Evolutionary conservation across 2,797 vertebrate genomes (phyloP).

Genomic region (Siniperca obscura): DNA sequence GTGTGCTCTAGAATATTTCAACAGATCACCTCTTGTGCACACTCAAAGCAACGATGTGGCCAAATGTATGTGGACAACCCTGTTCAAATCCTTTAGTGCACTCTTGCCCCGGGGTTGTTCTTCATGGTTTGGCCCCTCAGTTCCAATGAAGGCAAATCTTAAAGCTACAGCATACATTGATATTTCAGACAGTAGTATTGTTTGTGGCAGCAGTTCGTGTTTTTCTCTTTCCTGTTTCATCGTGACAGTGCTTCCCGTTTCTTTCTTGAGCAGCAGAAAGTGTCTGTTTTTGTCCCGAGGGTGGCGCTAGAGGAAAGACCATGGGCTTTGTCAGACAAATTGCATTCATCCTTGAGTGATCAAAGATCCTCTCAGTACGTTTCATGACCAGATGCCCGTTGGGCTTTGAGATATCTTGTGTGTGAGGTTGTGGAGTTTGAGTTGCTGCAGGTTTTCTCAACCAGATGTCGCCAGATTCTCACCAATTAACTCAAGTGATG

Average conservation of each 20-base stretch:
- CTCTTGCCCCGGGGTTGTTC: not conserved
- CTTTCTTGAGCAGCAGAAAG: too few relatives aligned
- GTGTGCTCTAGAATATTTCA: too few relatives aligned
- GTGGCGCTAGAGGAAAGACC: too few relatives aligned
- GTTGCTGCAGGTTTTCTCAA: conserved; percentile 5
- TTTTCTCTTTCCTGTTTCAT: too few relatives aligned
- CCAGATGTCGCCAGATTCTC: conserved; percentile 12
- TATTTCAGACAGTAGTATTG: too few relatives aligned
- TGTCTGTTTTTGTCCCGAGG: not conserved
- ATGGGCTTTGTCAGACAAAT: not conserved
- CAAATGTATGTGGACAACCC: too few relatives aligned
- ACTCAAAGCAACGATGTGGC: too few relatives aligned
- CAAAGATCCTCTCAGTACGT: not conserved
- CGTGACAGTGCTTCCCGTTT: too few relatives aligned
- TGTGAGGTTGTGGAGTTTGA: not conserved
- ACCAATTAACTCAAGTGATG: not conserved
- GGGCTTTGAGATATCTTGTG: not conserved
- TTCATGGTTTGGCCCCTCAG: not conserved
- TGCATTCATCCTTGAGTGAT: too few relatives aligned
- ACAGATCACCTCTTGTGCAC: too few relatives aligned
- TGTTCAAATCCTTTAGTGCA: not conserved
- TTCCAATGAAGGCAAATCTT: not conserved
- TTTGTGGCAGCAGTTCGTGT: too few relatives aligned
- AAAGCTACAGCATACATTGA: not conserved
- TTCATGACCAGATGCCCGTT: not conserved